A percentile compares a stretch with the other conserved stretches of the same genome.
Evolutionary conservation across 1,140 invertebrate species (phyloP).

Genomic region (Pollicipes pollicipes): DNA sequence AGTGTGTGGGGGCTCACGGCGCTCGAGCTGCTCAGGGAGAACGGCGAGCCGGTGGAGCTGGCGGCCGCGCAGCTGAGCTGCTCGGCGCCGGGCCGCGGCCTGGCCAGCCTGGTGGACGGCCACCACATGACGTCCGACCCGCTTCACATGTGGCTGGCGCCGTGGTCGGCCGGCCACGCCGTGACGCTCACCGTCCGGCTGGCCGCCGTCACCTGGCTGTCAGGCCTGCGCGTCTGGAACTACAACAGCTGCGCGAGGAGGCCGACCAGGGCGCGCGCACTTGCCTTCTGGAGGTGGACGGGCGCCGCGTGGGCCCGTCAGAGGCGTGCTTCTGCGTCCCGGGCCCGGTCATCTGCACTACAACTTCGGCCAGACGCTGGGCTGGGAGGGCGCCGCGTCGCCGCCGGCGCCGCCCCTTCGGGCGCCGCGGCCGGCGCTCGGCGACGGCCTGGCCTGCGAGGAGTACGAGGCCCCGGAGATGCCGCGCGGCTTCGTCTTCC

Average conservation of each 20-base stretch:
- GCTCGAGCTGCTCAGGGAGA: not conserved
- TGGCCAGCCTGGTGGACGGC: not conserved
- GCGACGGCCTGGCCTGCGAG: slow-evolving; percentile 12
- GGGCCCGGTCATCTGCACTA: not conserved
- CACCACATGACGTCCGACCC: not conserved
- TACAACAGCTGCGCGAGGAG: slow-evolving; percentile 54
- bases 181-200: not conserved
- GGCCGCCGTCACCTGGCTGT: slow-evolving; percentile 19
- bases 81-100: not conserved
- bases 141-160: not conserved
- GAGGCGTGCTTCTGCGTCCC: not conserved
- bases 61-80: not conserved
- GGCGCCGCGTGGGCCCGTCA: not conserved
- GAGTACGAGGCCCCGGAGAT: slow-evolving; percentile 36
- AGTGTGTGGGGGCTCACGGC: not conserved
- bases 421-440: too few species aligned
- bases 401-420: not conserved
- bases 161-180: not conserved
- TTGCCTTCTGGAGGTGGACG: slow-evolving; percentile 22
- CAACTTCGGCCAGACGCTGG: slow-evolving; percentile 19
- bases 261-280: slow-evolving; percentile 49
- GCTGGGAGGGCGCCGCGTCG: slow-evolving; percentile 28
- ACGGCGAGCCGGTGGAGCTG: not conserved
- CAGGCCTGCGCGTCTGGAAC: slow-evolving; percentile 52
- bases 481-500: slow-evolving; percentile 55